phyloP scores from a whole-genome alignment of 2,113 vertebrate genomes.

The Rousettus leschenaultii region DNA sequence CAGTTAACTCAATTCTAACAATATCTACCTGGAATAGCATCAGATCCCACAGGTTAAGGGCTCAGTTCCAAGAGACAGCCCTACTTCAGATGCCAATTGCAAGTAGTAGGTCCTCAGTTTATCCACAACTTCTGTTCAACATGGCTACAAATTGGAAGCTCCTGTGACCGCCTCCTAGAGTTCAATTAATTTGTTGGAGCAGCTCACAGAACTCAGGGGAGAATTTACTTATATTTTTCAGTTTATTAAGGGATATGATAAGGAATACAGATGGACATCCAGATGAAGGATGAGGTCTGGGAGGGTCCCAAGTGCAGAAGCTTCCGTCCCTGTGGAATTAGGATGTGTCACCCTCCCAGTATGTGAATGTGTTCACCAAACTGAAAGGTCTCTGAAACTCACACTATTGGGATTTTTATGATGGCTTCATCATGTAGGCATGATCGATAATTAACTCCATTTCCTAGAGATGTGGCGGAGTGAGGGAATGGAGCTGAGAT shows the following conservation, averaged over 20 bases:
- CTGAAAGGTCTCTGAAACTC: background rate
- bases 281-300: background rate
- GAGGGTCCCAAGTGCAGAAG: background rate
- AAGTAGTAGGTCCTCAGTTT: background rate
- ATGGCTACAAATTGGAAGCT: background rate
- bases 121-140: background rate
- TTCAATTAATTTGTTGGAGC: background rate
- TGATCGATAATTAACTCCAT: background rate
- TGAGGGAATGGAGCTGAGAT: background rate
- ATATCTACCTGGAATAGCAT: background rate
- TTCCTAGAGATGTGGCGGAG: background rate
- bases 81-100: background rate
- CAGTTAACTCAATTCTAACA: background rate
- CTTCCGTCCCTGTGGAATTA: background rate
- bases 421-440: background rate
- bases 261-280: background rate
- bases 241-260: background rate
- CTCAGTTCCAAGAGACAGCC: background rate
- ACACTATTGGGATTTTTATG: background rate
- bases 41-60: background rate
- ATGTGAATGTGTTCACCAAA: background rate
- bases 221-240: background rate
- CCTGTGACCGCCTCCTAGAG: background rate
- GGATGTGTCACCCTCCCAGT: background rate
- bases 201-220: background rate